Conservation (phyloP, 2,113 vertebrate species). For the Chrysochloris asiatica region DNA sequence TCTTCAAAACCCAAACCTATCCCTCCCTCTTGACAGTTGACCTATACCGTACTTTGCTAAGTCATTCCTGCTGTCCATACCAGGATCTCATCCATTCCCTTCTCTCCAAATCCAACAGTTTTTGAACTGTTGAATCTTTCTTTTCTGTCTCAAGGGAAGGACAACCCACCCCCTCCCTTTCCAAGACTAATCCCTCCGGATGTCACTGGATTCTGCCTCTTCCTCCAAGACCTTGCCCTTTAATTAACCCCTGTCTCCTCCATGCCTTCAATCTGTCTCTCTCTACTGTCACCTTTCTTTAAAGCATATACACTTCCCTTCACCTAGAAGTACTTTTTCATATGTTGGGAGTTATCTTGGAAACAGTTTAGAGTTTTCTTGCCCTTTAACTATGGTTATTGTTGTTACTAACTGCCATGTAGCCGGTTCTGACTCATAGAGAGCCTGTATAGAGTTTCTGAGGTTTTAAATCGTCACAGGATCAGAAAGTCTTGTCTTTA, state of each 20-base stretch:
- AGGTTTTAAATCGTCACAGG: no score
- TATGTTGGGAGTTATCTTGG: neutral
- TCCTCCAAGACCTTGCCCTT: neutral
- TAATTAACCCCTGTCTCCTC: neutral
- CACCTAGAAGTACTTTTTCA: neutral
- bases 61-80: neutral
- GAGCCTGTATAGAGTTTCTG: no score
- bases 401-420: no score
- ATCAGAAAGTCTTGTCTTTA: no score
- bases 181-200: neutral
- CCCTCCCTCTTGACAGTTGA: neutral
- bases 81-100: neutral
- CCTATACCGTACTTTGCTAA: neutral
- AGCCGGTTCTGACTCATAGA: no score
- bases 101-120: neutral
- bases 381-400: neutral
- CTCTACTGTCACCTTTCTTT: neutral
- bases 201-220: neutral
- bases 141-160: neutral
- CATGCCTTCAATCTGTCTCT: neutral
- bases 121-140: neutral
- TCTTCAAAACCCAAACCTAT: neutral
- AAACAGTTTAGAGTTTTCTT: neutral
- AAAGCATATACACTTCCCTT: neutral
- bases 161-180: neutral